A percentile compares a stretch with the other conserved stretches of the same genome.
phyloP scores from a whole-genome alignment of 2,113 vertebrate species.

The Mastomys natalensis region DNA sequence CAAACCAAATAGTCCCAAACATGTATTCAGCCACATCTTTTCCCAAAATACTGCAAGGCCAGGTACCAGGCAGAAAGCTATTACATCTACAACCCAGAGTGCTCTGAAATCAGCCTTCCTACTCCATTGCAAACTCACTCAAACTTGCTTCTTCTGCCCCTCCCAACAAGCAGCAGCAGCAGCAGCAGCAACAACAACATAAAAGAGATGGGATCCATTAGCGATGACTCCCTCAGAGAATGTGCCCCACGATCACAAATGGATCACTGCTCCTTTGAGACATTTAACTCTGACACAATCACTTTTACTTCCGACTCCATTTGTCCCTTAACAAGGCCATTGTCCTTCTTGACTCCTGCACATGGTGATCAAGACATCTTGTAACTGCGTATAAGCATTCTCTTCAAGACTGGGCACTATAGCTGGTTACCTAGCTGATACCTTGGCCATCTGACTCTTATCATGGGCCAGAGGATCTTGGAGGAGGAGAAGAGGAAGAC shows the following conservation, averaged over 20 bases:
- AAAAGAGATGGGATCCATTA: background rate
- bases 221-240: background rate
- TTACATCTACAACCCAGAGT: background rate
- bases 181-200: background rate
- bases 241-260: background rate
- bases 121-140: background rate
- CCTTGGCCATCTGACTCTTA: no score
- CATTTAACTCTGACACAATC: no score
- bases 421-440: no score
- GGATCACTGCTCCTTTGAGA: no score
- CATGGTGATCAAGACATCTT: no score
- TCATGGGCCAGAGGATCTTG: no score
- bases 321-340: no score
- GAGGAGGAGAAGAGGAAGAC: background rate
- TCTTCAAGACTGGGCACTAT: no score
- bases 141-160: background rate
- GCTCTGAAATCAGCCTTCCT: background rate
- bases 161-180: background rate
- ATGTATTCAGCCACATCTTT: background rate
- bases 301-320: no score
- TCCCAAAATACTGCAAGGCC: background rate
- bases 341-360: no score
- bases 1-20: background rate
- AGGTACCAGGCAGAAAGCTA: background rate
- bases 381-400: no score